These are phyloP conservation scores for Stratiomys singularior DNA, from an alignment of 2,888 invertebrate genomes.

Conservation along the genomic window DNA sequence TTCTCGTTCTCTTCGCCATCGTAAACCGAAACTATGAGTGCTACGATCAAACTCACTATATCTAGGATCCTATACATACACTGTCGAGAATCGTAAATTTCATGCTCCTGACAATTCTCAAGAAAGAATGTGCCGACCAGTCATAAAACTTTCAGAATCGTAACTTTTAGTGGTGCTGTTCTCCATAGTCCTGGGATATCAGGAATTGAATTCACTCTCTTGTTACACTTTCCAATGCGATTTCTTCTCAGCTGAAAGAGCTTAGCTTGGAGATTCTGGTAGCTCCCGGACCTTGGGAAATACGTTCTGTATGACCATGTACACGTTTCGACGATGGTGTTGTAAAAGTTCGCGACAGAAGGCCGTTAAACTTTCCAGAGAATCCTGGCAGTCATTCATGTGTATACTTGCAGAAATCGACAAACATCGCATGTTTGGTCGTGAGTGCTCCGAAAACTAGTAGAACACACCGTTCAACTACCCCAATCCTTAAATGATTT, in stretches of 20 bases:
- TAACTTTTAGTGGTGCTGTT: slow-evolving; percentile 39
- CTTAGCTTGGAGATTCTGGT: neutral
- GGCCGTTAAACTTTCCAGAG: neutral
- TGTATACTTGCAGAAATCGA: slow-evolving; percentile 9
- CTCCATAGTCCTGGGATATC: neutral
- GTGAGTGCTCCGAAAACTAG: slow-evolving; percentile 3
- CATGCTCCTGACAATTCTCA: slow-evolving; percentile 44
- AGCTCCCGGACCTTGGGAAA: too few species aligned
- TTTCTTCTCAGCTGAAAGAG: neutral
- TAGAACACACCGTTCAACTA: neutral
- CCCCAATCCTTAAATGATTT: slow-evolving; percentile 37
- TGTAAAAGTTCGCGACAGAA: neutral
- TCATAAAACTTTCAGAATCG: slow-evolving; percentile 45
- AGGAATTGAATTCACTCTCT: neutral
- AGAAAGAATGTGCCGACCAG: slow-evolving; percentile 46
- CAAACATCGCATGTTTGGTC: slow-evolving; percentile 12
- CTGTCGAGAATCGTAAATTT: slow-evolving; percentile 36
- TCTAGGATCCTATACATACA: too few species aligned
- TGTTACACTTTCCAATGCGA: neutral
- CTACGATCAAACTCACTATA: too few species aligned
- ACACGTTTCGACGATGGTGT: neutral
- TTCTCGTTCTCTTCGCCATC: too few species aligned
- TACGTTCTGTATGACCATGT: too few species aligned
- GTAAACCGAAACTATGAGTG: too few species aligned
- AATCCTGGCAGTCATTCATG: slow-evolving; percentile 10